Evolutionary conservation across 2,797 vertebrate species (phyloP).

Genomic region (Vireo griseus): DNA sequence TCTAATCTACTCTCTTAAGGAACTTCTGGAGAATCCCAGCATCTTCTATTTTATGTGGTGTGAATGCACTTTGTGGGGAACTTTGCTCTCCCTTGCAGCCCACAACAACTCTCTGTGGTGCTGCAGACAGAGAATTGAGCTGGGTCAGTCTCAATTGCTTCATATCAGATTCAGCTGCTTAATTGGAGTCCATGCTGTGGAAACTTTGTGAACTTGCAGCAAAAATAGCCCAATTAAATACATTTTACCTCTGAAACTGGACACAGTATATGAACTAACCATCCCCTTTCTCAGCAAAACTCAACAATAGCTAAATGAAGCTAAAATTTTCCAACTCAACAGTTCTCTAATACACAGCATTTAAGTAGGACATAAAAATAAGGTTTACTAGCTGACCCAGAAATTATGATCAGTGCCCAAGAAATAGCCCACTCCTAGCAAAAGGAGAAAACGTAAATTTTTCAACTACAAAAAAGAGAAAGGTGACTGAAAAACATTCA

Average conservation of each 20-base stretch:
- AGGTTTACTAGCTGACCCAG: slow-evolving; percentile 14
- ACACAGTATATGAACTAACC: background rate
- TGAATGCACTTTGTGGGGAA: background rate
- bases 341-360: slow-evolving; percentile 2
- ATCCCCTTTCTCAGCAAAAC: slow-evolving; percentile 34
- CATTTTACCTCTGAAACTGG: slow-evolving; percentile 21
- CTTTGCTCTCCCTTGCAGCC: background rate
- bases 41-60: background rate
- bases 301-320: slow-evolving; percentile 47
- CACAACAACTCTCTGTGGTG: background rate
- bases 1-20: background rate
- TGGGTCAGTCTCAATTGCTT: slow-evolving; percentile 13
- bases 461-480: background rate
- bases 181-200: background rate
- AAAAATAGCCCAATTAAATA: slow-evolving; percentile 48
- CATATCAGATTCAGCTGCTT: background rate
- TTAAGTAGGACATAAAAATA: slow-evolving; percentile 6
- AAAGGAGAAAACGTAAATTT: background rate
- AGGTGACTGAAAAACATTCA: background rate
- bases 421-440: background rate
- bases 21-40: background rate
- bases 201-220: slow-evolving; percentile 21
- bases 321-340: slow-evolving; percentile 52
- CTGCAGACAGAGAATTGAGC: background rate
- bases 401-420: background rate